Conservation (phyloP, 2,113 vertebrate species). For the Mellivora capensis region DNA sequence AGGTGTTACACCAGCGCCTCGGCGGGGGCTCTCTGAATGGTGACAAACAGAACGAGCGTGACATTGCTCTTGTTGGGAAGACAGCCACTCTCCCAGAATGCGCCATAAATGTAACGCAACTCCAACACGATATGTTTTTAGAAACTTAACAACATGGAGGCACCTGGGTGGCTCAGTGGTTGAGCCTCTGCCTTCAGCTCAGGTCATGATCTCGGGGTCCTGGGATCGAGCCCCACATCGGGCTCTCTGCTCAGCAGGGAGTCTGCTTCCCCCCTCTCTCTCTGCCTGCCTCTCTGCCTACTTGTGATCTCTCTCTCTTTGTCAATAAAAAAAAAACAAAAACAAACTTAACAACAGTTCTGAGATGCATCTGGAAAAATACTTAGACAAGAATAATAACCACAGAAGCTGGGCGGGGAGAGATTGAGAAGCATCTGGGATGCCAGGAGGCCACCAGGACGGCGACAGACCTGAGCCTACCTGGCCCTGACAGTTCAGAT, state of each 20-base stretch:
- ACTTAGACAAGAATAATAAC: background rate
- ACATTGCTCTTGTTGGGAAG: background rate
- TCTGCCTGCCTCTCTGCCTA: no score
- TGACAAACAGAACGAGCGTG: background rate
- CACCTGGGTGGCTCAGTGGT: no score
- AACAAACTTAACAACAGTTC: background rate
- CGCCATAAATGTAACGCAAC: background rate
- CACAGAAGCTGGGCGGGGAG: background rate
- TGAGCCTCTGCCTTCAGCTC: no score
- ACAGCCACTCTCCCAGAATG: background rate
- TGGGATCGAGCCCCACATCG: no score
- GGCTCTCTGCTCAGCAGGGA: no score
- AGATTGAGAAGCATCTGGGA: background rate
- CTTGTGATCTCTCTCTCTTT: no score
- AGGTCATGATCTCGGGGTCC: no score
- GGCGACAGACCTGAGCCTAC: background rate
- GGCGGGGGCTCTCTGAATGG: slow-evolving; percentile 82
- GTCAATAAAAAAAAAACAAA: no score
- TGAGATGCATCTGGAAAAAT: background rate
- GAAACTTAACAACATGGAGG: background rate
- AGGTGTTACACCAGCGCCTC: slow-evolving; percentile 92
- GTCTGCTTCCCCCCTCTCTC: no score
- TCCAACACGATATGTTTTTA: background rate
- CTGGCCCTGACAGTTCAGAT: background rate
- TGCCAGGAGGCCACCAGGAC: background rate